Evolutionary conservation across 2,113 vertebrate species (phyloP), one percentile per base, ranked within the genome.

Genomic region (Pygoscelis adeliae): DNA sequence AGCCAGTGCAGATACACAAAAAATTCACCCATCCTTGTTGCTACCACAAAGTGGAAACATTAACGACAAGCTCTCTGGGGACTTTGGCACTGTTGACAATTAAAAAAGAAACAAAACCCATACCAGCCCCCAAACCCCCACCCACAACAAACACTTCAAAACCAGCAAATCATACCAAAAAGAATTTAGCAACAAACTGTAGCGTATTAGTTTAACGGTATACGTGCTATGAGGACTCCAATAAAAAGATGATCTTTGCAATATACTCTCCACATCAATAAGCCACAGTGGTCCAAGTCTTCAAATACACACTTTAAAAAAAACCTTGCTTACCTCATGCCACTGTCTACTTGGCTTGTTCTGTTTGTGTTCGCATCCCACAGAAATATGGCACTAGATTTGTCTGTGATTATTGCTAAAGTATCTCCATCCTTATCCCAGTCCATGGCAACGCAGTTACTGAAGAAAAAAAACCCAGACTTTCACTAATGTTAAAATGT

Each of bases 391-490:
- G 96, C 97, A 95, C 98, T 99, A 46, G 99, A 99, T 97, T 99
- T 99, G 86, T 99, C 99, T 73, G 99, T 98, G 97, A 99, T 99
- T 89, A 99, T 97, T 58, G 99, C 99, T 96, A 99, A 96, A 81
- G 98, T 99, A 93, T 99, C 99, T 70, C 99, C 99, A 90, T 99
- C 99, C 95, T 99, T 99, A 97, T 99, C 99, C 99, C 99, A 99
- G 95, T 99, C 99, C 98, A 99, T 99, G 62, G 98, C 98, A 83
- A 99, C 95, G 96, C 98, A 99, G 56, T 97, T 98, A 46, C 99
- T 99, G 83, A 83, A 56, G 32, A 32, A 88, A 83, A 82, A 91
- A 23, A 82, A 34, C 49, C 76, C 50, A 1, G 3, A 59, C 29
- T 30, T 92, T 91, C 62, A 96, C 23, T 70, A 83, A 59, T 17